phyloP scores from a whole-genome alignment of 2,113 vertebrate species.

The Nymphicus hollandicus region DNA sequence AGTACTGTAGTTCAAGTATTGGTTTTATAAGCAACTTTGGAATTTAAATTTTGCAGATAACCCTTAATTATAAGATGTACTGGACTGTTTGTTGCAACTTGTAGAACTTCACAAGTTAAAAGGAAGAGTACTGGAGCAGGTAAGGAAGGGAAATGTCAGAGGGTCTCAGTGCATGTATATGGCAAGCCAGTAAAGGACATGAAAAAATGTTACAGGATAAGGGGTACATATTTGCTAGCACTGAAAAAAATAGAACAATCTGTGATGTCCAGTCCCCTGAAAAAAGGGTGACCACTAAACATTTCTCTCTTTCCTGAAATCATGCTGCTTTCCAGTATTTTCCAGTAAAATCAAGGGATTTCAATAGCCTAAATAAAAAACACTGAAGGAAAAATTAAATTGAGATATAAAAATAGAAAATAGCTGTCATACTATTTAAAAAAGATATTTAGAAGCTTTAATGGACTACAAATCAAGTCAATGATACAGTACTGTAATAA shows the following conservation, averaged over 20 bases:
- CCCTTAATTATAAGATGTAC: not conserved
- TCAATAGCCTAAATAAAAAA: not conserved
- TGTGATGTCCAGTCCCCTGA: not conserved
- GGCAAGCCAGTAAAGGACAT: not conserved
- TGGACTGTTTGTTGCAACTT: not conserved
- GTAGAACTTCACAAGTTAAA: not conserved
- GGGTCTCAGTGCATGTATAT: fast-evolving
- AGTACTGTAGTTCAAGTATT: not conserved
- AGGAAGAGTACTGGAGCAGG: not conserved
- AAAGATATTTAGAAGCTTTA: not conserved
- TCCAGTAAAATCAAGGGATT: not conserved
- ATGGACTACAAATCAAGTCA: not conserved
- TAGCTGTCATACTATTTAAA: not conserved
- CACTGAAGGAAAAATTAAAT: not conserved
- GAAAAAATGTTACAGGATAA: not conserved
- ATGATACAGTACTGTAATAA: not conserved
- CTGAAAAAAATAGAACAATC: not conserved
- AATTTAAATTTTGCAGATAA: not conserved
- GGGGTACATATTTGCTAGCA: not conserved
- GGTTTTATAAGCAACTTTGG: not conserved
- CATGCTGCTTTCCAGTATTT: not conserved
- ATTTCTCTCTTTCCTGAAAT: not conserved
- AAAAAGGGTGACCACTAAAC: not conserved
- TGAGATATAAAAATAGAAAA: not conserved
- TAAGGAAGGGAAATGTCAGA: not conserved